Evolutionary conservation across 2,888 invertebrate species (phyloP).

Genomic region (Fabriciana adippe): DNA sequence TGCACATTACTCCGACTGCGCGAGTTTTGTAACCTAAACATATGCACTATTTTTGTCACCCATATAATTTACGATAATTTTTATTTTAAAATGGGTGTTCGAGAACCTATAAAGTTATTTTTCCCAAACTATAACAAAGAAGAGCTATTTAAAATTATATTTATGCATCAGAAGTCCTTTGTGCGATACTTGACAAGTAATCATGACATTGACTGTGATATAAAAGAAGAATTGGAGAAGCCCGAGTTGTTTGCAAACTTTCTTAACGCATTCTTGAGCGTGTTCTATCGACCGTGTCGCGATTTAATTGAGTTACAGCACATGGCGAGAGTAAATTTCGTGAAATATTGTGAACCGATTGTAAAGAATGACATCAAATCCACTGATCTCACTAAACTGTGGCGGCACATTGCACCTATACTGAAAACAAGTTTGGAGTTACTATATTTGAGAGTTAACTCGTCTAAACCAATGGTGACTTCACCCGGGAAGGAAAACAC

Average conservation of each 20-base stretch:
- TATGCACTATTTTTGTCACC: constrained; percentile 89
- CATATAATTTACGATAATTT: constrained; percentile 92
- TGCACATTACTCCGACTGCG: constrained; percentile 87
- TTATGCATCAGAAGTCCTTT: constrained; percentile 62
- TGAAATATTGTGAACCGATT: constrained; percentile 91
- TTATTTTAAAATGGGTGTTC: constrained; percentile 85
- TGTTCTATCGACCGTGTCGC: constrained; percentile 92
- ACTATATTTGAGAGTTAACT: constrained; percentile 87
- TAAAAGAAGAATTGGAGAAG: constrained; percentile 61
- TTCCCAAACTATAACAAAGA: constrained; percentile 92
- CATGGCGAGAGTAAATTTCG: constrained; percentile 89
- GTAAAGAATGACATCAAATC: constrained; percentile 83
- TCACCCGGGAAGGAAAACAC: constrained; percentile 68
- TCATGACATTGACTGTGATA: constrained; percentile 53
- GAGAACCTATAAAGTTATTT: constrained; percentile 87
- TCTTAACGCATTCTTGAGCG: constrained; percentile 90
- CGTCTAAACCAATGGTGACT: constrained; percentile 49
- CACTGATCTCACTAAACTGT: constrained; percentile 86
- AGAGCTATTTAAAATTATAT: constrained; percentile 81
- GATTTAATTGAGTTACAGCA: constrained; percentile 92
- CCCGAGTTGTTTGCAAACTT: constrained; percentile 89
- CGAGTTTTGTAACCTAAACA: constrained; percentile 86
- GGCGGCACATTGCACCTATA: constrained; percentile 90
- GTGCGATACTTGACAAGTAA: constrained; percentile 56
- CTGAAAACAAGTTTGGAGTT: constrained; percentile 88